A percentile compares a stretch with the other conserved stretches of the same genome.
Conservation (phyloP, 1,140 invertebrate genomes). For the Ostrea denselamellosa region DNA sequence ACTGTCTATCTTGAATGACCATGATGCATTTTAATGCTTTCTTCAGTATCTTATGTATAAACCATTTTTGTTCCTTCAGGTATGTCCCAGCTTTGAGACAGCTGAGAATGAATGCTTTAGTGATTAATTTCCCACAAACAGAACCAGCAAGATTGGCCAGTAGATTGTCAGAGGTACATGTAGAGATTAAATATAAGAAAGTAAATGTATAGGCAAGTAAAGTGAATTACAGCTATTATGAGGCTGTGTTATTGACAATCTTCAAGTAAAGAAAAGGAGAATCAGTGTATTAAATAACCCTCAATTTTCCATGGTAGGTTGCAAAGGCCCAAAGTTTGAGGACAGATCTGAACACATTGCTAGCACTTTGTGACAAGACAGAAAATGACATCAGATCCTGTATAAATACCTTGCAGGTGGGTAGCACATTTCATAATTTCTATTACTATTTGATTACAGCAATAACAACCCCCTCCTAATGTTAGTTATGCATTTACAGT, state of each 20-base stretch:
- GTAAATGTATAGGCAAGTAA: neutral
- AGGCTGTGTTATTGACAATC: no score
- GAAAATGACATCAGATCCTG: constrained; percentile 93
- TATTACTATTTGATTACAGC: no score
- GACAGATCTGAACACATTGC: constrained; percentile 85
- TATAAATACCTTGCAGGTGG: constrained; percentile 88
- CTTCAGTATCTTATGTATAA: neutral
- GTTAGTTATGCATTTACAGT: neutral
- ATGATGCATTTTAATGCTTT: neutral
- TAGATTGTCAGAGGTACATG: constrained; percentile 75
- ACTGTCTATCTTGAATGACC: neutral
- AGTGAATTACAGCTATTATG: no score
- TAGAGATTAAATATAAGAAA: no score
- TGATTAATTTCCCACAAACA: constrained; percentile 88
- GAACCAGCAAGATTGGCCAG: constrained; percentile 79
- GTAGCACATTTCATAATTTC: neutral
- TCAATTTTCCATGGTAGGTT: constrained; percentile 80
- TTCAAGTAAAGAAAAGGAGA: no score
- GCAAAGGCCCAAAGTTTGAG: constrained; percentile 84
- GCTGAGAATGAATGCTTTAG: constrained; percentile 85
- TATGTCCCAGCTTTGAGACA: constrained; percentile 91
- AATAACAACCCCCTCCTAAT: neutral
- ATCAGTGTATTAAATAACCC: no score
- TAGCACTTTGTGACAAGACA: constrained; percentile 88
- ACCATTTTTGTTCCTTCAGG: constrained; percentile 60